Base-by-base conservation (phyloP, 2,113 vertebrate species). In the Lepisosteus oculatus region DNA sequence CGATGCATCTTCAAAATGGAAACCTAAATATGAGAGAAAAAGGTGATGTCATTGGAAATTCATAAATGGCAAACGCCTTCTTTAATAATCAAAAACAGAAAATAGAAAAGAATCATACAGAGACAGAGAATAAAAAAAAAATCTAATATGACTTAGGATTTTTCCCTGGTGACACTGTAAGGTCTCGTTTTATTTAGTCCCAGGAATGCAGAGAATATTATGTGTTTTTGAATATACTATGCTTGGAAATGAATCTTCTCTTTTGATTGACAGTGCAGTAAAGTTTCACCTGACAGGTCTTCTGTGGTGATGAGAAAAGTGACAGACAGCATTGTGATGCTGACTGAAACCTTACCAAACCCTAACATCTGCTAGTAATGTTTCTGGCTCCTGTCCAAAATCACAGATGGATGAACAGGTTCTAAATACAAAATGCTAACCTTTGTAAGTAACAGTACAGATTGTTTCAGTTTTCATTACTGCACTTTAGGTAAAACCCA, bases 131-230 rank as follows among this genome's bases (percentile, higher is more conserved):
- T 5, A 51, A 6, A 29, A 29, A 9, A 1, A 51, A 5, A 6
- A 9, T 51, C 47, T 51, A 51, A 51, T 51, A 51, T 51, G 47
- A 59, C 1, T n/a, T 5, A 59, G 57, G 9, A 5, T 59, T 59
- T 72, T 63, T 72, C 70, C 70, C 51, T 57, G 55, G 70, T 63
- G 65, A 72, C 70, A 72, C 51, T 55, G 42, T 14, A 44, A 65
- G 70, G 63, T 42, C 63, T 65, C 62, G 65, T 65, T 63, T 71
- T 54, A 44, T 71, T 59, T 45, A 51, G 55, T 65, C 17, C 6
- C 11, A 9, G 14, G 7, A 11, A 72, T 65, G 51, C 63, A 65
- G 47, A 15, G 54, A 55, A n/a, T 14, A 59, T 59, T 59, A 59
- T 59, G 57, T 5, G 13, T 59, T 5, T 59, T 59, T 59, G 12